Conservation (phyloP, 2,797 vertebrate genomes). For the Sardinella longiceps region DNA sequence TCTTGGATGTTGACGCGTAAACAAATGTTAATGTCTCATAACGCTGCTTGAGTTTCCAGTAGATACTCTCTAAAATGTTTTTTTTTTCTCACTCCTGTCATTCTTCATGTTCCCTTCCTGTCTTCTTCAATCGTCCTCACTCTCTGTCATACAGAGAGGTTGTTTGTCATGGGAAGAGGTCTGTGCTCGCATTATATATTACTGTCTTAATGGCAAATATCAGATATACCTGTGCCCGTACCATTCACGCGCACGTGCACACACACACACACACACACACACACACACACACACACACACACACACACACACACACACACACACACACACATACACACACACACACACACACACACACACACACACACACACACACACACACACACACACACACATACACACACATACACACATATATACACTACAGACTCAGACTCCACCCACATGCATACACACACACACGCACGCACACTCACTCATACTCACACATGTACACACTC, state of each 20-base stretch:
- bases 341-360: background rate
- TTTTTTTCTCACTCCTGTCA: background rate
- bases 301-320: too few species aligned
- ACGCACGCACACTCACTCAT: too few species aligned
- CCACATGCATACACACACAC: too few species aligned
- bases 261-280: too few species aligned
- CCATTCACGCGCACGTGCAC: too few species aligned
- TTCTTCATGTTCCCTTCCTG: background rate
- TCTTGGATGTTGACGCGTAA: conserved; percentile 61
- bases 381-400: background rate
- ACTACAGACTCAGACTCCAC: too few species aligned
- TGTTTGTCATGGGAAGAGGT: background rate
- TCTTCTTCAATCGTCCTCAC: conserved; percentile 27
- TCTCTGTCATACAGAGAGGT: conserved; percentile 28
- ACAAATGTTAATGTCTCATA: conserved; percentile 62
- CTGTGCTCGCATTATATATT: background rate
- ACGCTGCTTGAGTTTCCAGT: conserved; percentile 12
- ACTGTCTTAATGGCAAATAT: background rate
- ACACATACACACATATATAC: background rate
- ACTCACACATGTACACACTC: background rate
- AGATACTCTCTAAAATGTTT: conserved; percentile 31
- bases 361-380: too few species aligned
- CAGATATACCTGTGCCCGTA: background rate
- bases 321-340: too few species aligned
- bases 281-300: conserved; percentile 6